These are phyloP conservation scores for Sminthurides bifidus DNA, from an alignment of 1,140 invertebrate genomes.

Conservation along the genomic window DNA sequence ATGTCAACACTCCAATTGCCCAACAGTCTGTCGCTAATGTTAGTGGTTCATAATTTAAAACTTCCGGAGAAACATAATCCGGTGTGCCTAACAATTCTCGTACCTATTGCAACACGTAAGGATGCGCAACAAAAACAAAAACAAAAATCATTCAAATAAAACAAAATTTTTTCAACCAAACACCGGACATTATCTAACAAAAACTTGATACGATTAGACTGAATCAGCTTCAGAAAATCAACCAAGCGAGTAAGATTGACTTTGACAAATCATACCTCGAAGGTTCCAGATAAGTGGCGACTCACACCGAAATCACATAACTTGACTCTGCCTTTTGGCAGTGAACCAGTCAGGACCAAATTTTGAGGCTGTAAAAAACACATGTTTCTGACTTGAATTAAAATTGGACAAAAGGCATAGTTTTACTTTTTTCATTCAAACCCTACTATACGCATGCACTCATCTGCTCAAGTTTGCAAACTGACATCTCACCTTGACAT, in stretches of 20 bases:
- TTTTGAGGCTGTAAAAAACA: constrained; percentile 26
- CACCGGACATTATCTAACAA: neutral
- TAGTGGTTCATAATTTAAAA: constrained; percentile 23
- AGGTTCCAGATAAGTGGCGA: constrained; percentile 23
- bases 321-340: constrained; percentile 26
- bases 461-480: no score
- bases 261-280: constrained; percentile 17
- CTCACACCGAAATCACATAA: constrained; percentile 32
- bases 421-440: neutral
- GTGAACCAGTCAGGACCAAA: constrained; percentile 29
- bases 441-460: no score
- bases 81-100: constrained; percentile 30
- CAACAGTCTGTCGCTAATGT: constrained; percentile 69
- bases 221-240: neutral
- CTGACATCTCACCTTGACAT: constrained; percentile 25
- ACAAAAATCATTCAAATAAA: constrained; percentile 1
- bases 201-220: neutral
- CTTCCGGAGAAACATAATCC: constrained; percentile 30
- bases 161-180: neutral
- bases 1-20: constrained; percentile 84
- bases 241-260: neutral
- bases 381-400: neutral
- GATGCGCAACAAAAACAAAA: constrained; percentile 9
- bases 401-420: neutral
- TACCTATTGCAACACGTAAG: constrained; percentile 11